Evolutionary conservation across 2,888 invertebrate species (phyloP).

Genomic region (Galerucella calmariensis): DNA sequence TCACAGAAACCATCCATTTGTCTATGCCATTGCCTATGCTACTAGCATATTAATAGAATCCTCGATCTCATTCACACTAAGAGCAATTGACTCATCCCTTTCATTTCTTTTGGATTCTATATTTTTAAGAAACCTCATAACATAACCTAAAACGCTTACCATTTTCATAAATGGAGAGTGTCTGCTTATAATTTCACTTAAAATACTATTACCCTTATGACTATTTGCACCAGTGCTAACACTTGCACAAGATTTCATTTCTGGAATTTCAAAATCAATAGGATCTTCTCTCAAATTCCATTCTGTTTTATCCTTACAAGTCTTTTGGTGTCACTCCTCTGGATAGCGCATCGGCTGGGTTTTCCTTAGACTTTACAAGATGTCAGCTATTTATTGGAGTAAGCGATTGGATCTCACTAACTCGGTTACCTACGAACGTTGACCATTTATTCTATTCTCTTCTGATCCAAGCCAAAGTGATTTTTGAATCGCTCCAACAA

Average conservation of each 20-base stretch:
- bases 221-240: neutral
- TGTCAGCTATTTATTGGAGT: too few species aligned
- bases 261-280: neutral
- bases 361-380: neutral
- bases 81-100: neutral
- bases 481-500: neutral
- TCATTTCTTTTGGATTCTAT: neutral
- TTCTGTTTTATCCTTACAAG: neutral
- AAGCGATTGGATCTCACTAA: too few species aligned
- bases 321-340: neutral
- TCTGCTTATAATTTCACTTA: constrained; percentile 8
- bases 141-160: neutral
- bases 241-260: neutral
- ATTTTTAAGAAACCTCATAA: neutral
- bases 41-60: neutral
- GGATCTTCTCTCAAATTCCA: neutral
- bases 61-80: neutral
- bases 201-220: neutral
- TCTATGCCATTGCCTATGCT: too few species aligned
- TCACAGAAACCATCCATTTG: neutral
- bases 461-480: neutral
- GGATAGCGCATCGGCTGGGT: neutral
- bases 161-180: neutral
- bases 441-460: neutral
- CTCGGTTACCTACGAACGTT: too few species aligned